Conservation (phyloP, 2,113 vertebrate genomes). For the Aleadryas rufinucha region DNA sequence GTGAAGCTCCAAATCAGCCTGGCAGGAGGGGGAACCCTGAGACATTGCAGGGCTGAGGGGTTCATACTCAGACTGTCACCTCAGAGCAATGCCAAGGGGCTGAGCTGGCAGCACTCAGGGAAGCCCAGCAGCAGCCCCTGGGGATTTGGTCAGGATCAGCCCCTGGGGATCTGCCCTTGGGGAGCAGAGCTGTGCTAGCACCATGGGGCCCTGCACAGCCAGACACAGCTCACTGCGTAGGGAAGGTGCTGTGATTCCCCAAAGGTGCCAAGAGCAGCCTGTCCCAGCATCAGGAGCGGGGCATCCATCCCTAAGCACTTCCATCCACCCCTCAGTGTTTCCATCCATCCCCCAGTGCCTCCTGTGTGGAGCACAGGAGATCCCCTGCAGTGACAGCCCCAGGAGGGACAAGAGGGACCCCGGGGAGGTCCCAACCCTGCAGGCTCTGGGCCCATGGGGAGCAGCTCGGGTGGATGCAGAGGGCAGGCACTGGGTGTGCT, state of each 20-base stretch:
- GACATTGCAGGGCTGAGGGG: neutral
- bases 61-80: neutral
- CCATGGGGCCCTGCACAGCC: fast-evolving
- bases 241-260: neutral
- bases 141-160: neutral
- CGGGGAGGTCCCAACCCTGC: neutral
- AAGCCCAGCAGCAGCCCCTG: neutral
- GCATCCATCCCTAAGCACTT: neutral
- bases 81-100: neutral
- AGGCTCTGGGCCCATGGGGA: fast-evolving
- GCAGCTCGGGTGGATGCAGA: fast-evolving
- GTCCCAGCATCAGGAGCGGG: neutral
- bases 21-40: neutral
- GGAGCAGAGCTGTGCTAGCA: neutral
- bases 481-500: neutral
- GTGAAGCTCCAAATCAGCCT: neutral
- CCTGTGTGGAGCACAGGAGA: neutral
- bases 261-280: neutral
- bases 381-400: fast-evolving
- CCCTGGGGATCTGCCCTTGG: neutral
- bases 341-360: neutral
- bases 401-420: neutral
- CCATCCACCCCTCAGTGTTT: neutral
- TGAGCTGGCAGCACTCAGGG: neutral
- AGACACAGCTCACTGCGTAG: fast-evolving